Evolutionary conservation across 1,140 invertebrate genomes (phyloP).

Genomic region (Dendroctonus valens): DNA sequence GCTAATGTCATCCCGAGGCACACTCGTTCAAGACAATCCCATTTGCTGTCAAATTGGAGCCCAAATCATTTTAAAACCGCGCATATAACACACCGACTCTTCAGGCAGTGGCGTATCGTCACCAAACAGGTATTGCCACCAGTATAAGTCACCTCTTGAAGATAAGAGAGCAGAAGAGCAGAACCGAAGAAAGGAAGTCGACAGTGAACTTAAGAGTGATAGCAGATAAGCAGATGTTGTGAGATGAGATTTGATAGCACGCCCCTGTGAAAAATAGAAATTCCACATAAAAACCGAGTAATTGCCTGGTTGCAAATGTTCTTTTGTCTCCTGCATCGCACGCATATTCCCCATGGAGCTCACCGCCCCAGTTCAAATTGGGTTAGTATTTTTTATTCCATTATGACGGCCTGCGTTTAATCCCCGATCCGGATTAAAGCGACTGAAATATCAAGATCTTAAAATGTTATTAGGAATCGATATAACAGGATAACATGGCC

Average conservation of each 20-base stretch:
- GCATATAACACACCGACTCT: slow-evolving; percentile 34
- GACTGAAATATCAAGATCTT: slow-evolving; percentile 10
- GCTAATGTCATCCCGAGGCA: slow-evolving; percentile 49
- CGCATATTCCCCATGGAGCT: slow-evolving; percentile 8
- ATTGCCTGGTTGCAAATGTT: slow-evolving; percentile 18
- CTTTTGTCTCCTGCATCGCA: slow-evolving; percentile 20
- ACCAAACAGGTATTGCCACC: not conserved
- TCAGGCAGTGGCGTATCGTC: slow-evolving; percentile 23
- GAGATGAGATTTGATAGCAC: not conserved
- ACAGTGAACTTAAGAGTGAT: not conserved
- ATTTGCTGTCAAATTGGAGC: slow-evolving; percentile 48
- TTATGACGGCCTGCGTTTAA: slow-evolving; percentile 9
- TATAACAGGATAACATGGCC: not conserved
- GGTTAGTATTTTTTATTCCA: slow-evolving; percentile 29
- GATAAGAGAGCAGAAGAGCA: no score
- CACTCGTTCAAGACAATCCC: slow-evolving; percentile 48
- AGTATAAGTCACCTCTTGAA: not conserved
- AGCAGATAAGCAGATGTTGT: not conserved
- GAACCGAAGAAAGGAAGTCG: not conserved
- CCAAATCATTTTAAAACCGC: slow-evolving; percentile 47
- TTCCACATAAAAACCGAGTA: slow-evolving; percentile 12
- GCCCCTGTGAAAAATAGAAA: slow-evolving; percentile 16
- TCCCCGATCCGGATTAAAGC: slow-evolving; percentile 3
- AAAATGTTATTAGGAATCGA: slow-evolving; percentile 5
- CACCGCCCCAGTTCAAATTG: slow-evolving; percentile 23